Base-by-base conservation (phyloP, 1,140 invertebrate species). In the Elysia chlorotica region DNA sequence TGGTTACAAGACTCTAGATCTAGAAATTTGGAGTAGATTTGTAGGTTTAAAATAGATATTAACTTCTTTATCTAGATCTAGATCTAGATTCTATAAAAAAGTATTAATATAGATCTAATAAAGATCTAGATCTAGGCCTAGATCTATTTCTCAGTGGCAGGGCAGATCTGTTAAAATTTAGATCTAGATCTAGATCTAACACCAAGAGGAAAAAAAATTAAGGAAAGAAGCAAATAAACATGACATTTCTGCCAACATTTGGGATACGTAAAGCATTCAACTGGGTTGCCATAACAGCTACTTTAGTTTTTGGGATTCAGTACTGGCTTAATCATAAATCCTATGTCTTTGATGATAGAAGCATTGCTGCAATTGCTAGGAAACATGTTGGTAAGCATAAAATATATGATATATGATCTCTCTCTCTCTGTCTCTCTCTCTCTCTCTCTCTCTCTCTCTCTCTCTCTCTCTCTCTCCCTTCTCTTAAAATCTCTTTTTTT, bases 261-360 rank as follows among this genome's bases (percentile, higher is more conserved):
- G 73, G 73, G 74, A 75, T 61, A 71, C 69, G 57, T 75, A 65
- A 66, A 72, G 76, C 68, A 74, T 79, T 10, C 78, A 76, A 41
- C 25, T 81, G 6, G 76, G 74, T 19, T 61, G 54, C 28, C 37
- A 65, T 53, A 65, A 69, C 19, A 38, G 67, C 57, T 28, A 53
- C 2, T 68, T 38, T 48, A 6, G 54, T 63, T 41, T 65, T 76
- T 36, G 78, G 80, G 5, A 79, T 76, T 61, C 68, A 72, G 57
- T 65, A 81, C 63, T 79, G 87, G 31, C 83, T 83, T 21, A 82
- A 78, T 0, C 89, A 95, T 6, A 97, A 97, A 14, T n/a, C 19
- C 28, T 61, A 25, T 30, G 10, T 10, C 6, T n/a, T 61, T n/a
- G 28, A 30, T n/a, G 28, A 14, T 61, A 10, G 28, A 17, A 25